A percentile compares a stretch with the other conserved stretches of the same genome.
Evolutionary conservation across 1,140 invertebrate genomes (phyloP).

Genomic region (Chymomyza costata): DNA sequence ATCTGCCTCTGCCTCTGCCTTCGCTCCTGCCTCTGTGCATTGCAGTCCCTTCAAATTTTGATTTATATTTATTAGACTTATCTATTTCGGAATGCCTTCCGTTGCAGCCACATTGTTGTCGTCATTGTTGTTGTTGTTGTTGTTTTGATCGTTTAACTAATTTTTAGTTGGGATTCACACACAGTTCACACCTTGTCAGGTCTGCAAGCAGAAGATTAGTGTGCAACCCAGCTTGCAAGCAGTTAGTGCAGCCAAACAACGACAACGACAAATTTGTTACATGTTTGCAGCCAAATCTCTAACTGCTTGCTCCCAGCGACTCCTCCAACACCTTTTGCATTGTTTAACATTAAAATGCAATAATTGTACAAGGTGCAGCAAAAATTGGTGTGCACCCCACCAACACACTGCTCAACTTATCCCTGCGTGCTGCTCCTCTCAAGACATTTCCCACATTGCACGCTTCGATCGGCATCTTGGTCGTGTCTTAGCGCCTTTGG

Average conservation of each 20-base stretch:
- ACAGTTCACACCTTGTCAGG: constrained; percentile 49
- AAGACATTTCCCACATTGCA: neutral
- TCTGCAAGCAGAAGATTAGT: no score
- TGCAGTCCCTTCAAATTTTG: constrained; percentile 45
- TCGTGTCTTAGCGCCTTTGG: no score
- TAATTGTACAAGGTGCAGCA: constrained; percentile 43
- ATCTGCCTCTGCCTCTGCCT: no score
- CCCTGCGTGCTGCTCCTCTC: no score
- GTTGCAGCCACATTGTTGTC: neutral
- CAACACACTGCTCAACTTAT: no score
- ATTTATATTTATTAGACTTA: no score
- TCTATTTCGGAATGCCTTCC: no score
- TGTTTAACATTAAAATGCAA: constrained; percentile 63
- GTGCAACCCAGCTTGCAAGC: constrained; percentile 20
- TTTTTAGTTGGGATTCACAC: constrained; percentile 35
- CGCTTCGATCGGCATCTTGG: no score
- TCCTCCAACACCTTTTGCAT: constrained; percentile 36
- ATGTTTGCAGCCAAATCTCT: constrained; percentile 20
- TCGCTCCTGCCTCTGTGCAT: neutral
- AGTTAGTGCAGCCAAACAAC: constrained; percentile 30
- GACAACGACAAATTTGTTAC: constrained; percentile 66
- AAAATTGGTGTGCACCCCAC: constrained; percentile 13
- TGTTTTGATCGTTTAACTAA: constrained; percentile 34
- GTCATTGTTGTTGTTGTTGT: neutral
- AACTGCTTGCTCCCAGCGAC: constrained; percentile 3